These are phyloP conservation scores for Anniella stebbinsi DNA, from an alignment of 2,797 vertebrate genomes.

Conservation along the genomic window DNA sequence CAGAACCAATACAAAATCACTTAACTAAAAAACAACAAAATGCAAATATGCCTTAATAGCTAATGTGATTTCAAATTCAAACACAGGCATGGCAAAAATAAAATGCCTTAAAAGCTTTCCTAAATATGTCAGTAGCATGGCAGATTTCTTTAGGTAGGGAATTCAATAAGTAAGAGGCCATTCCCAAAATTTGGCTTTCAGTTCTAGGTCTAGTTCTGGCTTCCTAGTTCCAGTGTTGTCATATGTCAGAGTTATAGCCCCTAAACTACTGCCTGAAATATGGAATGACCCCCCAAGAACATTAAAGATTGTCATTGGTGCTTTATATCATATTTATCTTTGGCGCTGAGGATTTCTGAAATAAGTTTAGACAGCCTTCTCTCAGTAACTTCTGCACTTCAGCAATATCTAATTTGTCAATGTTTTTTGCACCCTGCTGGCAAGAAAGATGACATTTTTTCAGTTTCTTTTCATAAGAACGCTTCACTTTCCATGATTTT, in stretches of 20 bases:
- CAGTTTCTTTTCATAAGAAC: slow-evolving; percentile 45
- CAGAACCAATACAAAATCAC: background rate
- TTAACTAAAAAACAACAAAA: background rate
- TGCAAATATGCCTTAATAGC: background rate
- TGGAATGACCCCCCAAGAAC: background rate
- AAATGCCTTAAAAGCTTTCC: too few relatives aligned
- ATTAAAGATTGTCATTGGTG: background rate
- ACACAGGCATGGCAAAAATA: too few relatives aligned
- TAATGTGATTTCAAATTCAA: background rate
- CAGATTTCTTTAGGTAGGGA: background rate
- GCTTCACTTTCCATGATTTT: slow-evolving; percentile 19
- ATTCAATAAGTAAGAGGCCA: background rate
- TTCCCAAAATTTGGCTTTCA: background rate
- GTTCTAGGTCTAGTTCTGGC: background rate
- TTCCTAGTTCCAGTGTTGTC: background rate
- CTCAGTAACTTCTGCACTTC: slow-evolving; percentile 51
- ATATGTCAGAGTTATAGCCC: background rate
- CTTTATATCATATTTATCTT: slow-evolving; percentile 33
- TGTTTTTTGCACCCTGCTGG: slow-evolving; percentile 50
- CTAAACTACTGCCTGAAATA: background rate
- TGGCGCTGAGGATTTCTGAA: slow-evolving; percentile 40
- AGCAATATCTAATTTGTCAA: slow-evolving; percentile 52
- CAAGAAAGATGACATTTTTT: slow-evolving; percentile 62
- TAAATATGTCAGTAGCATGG: background rate
- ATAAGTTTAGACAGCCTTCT: slow-evolving; percentile 40